phyloP scores from a whole-genome alignment of 64 coral and sea anemone species.

The Stylophora pistillata region DNA sequence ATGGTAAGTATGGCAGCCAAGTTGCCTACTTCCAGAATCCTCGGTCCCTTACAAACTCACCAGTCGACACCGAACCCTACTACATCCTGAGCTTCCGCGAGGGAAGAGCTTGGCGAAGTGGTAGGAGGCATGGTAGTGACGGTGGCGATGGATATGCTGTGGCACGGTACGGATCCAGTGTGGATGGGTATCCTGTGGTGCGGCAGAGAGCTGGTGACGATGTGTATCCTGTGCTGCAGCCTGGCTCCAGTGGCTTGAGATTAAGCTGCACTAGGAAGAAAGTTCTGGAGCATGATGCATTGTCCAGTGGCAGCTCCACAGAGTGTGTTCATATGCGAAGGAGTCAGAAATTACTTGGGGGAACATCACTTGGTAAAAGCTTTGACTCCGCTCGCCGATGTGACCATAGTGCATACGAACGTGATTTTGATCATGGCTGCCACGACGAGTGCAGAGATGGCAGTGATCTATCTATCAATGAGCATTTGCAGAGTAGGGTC shows the following conservation, averaged over 20 bases:
- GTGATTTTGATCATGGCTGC: background rate
- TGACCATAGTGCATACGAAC: background rate
- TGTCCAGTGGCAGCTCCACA: slow-evolving; percentile 27
- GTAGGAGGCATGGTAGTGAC: background rate
- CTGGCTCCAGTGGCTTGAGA: background rate
- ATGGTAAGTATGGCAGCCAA: background rate
- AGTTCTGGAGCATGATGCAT: background rate
- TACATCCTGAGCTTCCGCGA: slow-evolving; percentile 12
- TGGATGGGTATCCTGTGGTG: background rate
- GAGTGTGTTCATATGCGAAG: slow-evolving; percentile 21
- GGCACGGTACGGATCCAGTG: background rate
- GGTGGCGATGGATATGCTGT: slow-evolving; percentile 1
- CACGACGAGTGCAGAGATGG: slow-evolving; percentile 12
- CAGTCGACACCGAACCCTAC: slow-evolving; percentile 7
- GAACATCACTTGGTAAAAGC: background rate
- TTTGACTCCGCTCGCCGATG: background rate
- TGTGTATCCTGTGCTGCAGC: background rate
- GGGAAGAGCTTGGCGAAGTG: background rate
- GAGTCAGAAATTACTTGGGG: background rate
- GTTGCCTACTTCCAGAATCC: background rate
- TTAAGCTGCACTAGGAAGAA: slow-evolving; percentile 3
- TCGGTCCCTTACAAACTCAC: background rate
- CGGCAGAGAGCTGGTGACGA: background rate
- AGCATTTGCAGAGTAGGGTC: slow-evolving; percentile 9
- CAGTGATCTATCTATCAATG: background rate